A percentile compares a stretch with the other conserved stretches of the same genome.
Conservation (phyloP, 37 sponge, comb jelly and placozoan species). For the Dysidea cf. avara region DNA sequence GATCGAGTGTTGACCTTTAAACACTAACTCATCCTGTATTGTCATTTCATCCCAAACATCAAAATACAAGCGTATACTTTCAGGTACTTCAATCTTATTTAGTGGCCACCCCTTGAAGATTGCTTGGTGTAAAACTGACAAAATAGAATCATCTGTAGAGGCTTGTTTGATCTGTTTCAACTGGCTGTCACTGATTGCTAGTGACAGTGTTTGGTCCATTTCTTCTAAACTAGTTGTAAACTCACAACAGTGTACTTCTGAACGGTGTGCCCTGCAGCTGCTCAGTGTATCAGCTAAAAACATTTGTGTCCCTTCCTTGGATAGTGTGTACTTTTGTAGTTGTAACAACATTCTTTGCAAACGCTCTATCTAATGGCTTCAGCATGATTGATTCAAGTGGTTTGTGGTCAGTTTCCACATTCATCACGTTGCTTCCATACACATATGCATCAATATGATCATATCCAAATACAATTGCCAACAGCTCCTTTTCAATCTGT, state of each 20-base stretch:
- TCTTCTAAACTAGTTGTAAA: background rate
- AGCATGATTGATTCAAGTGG: slow-evolving; percentile 29
- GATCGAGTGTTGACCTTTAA: too few relatives aligned
- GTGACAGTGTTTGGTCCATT: slow-evolving; percentile 23
- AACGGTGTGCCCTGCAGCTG: slow-evolving; percentile 24
- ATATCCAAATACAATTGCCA: slow-evolving; percentile 55
- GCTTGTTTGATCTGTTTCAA: slow-evolving; percentile 7
- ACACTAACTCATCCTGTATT: too few relatives aligned
- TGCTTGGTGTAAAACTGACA: background rate
- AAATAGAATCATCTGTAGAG: slow-evolving; percentile 17
- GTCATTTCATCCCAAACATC: slow-evolving; percentile 9
- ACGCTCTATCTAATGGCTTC: slow-evolving; percentile 45
- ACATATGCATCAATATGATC: slow-evolving; percentile 47
- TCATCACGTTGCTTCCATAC: slow-evolving; percentile 29
- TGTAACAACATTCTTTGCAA: slow-evolving; percentile 47
- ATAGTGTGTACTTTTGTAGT: slow-evolving; percentile 48
- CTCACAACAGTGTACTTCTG: slow-evolving; percentile 8
- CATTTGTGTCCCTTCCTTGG: slow-evolving; percentile 28
- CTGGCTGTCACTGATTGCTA: slow-evolving; percentile 5
- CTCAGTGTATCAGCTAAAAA: slow-evolving; percentile 50
- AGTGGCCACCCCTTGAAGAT: slow-evolving; percentile 34
- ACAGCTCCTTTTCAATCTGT: slow-evolving; percentile 55
- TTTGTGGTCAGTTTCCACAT: slow-evolving; percentile 50
- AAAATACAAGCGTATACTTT: slow-evolving; percentile 8
- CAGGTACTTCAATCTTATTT: slow-evolving; percentile 23